Evolutionary conservation across 2,113 vertebrate species (phyloP), one percentile per base, ranked within the genome.

Genomic region (Rhea pennata): DNA sequence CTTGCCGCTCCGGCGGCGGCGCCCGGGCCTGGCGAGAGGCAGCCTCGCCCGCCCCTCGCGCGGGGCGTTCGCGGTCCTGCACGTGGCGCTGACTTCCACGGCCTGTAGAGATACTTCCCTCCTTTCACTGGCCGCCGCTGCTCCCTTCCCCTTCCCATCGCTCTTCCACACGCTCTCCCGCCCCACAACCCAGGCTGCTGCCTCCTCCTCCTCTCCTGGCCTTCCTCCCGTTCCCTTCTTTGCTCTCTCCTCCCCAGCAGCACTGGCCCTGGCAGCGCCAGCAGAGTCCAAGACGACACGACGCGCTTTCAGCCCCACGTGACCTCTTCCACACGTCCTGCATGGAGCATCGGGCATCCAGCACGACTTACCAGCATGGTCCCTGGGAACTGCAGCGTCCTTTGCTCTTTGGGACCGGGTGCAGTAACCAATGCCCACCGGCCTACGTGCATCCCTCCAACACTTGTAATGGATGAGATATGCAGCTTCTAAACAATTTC

Each of bases 401-500:
- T 93, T 64, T 51, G 22, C 82, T 56, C 50, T 81, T 56, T 70
- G 44, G 72, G 44, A 89, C 42, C 23, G n/a, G 33, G 5, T 80
- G 26, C 40, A 54, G 27, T 12, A 36, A 48, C 67, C 67, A 67
- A 8, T 50, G 81, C 21, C n/a, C 26, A 15, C 61, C 19, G 4
- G 78, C n/a, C 56, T 56, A 27, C 0, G 2, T 50, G 65, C 22
- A 77, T 6, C n/a, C 23, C 27, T 51, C 7, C 54, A 69, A 61
- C 36, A 24, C 42, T 33, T 69, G 77, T 33, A 88, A 65, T 4
- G 91, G 65, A 91, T 10, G 19, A 92, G 84, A 87, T 48, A 40
- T 3, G 27, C 77, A 91, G 66, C 84, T 96, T 78, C 91, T 87
- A 82, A 92, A 84, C 70, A 87, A 79, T 70, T 75, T 69, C 46